These are phyloP conservation scores for Phaethon lepturus DNA, from an alignment of 2,113 vertebrate genomes.

Conservation along the genomic window DNA sequence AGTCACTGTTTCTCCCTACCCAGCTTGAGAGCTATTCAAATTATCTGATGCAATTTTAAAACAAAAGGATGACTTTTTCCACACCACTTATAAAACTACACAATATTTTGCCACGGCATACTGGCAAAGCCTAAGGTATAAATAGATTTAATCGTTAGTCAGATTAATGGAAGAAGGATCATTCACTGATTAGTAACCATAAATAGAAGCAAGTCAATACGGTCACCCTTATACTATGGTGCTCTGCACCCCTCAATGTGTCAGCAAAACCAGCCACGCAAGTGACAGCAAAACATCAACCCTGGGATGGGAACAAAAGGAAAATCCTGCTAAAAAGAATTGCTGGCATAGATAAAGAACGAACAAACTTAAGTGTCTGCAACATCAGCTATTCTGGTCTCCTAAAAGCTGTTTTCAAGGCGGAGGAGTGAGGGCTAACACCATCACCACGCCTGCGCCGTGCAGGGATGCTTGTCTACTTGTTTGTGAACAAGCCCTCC, in stretches of 20 bases:
- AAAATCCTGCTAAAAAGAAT: not conserved
- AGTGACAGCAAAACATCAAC: not conserved
- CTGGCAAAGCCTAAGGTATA: not conserved
- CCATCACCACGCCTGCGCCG: fast-evolving
- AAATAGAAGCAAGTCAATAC: not conserved
- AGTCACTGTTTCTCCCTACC: conserved; percentile 22
- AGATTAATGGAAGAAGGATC: not conserved
- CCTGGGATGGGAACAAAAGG: not conserved
- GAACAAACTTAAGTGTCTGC: not conserved
- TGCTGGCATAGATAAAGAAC: not conserved
- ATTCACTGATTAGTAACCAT: not conserved
- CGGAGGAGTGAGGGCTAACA: not conserved
- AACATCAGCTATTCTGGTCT: not conserved
- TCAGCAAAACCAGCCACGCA: not conserved
- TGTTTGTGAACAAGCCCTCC: not conserved
- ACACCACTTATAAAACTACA: not conserved
- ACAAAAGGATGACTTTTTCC: conserved; percentile 13
- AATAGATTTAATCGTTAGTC: not conserved
- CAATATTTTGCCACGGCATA: not conserved
- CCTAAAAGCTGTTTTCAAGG: not conserved
- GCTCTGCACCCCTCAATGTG: not conserved
- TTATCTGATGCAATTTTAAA: conserved; percentile 16
- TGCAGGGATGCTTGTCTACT: not conserved
- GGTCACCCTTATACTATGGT: not conserved
- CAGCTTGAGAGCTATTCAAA: not conserved